These are phyloP conservation scores for Zalophus californianus DNA, from an alignment of 2,797 vertebrate species.

Conservation along the genomic window DNA sequence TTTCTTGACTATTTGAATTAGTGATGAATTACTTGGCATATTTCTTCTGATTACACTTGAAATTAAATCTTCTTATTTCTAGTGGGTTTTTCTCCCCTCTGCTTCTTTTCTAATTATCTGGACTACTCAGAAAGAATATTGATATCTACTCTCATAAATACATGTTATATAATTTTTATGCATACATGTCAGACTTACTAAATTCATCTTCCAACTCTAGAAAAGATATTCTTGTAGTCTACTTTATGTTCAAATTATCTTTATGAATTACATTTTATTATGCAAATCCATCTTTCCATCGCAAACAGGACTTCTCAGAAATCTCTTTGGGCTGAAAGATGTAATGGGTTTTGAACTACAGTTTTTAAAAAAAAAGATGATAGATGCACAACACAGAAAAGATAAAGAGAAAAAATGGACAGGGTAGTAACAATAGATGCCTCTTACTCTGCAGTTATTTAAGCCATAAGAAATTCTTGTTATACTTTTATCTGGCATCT, in stretches of 20 bases:
- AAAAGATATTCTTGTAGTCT: neutral
- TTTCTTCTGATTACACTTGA: constrained; percentile 72
- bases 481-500: constrained; percentile 65
- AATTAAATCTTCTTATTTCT: constrained; percentile 67
- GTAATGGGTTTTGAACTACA: constrained; percentile 62
- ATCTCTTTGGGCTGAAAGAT: constrained; percentile 10
- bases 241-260: constrained; percentile 35
- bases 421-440: constrained; percentile 45
- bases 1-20: constrained; percentile 73
- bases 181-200: neutral
- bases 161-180: constrained; percentile 34
- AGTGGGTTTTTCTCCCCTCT: neutral
- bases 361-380: neutral
- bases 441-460: constrained; percentile 36
- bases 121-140: constrained; percentile 57
- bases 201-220: constrained; percentile 35
- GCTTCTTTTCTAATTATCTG: constrained; percentile 56
- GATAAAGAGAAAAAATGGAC: constrained; percentile 38
- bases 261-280: constrained; percentile 58
- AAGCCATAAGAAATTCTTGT: constrained; percentile 72
- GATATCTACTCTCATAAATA: constrained; percentile 53
- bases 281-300: constrained; percentile 32
- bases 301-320: constrained; percentile 63
- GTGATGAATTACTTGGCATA: constrained; percentile 72
- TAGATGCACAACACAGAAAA: neutral